A percentile compares a stretch with the other conserved stretches of the same genome.
phyloP scores from a whole-genome alignment of 37 sponge, comb jelly and placozoan genomes.

The Dysidea cf. avara region DNA sequence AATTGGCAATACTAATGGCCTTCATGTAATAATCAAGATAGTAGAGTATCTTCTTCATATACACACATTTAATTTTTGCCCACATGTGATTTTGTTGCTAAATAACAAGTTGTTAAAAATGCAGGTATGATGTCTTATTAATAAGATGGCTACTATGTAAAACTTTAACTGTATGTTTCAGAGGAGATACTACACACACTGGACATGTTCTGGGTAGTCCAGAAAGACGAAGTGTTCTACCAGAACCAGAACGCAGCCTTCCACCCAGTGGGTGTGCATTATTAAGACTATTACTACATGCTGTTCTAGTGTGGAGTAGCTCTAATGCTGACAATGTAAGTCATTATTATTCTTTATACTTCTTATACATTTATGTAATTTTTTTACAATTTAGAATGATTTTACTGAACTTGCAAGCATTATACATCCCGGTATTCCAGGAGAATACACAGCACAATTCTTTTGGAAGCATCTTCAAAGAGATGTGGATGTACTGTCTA shows the following conservation, averaged over 20 bases:
- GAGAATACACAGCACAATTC: conserved; percentile 32
- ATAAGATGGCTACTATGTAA: too few relatives aligned
- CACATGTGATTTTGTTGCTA: too few relatives aligned
- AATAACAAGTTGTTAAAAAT: too few relatives aligned
- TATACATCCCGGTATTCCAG: neutral
- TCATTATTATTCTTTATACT: too few relatives aligned
- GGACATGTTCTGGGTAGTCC: conserved; percentile 57
- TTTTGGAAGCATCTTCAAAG: conserved; percentile 53
- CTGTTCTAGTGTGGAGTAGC: conserved; percentile 46
- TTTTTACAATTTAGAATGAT: too few relatives aligned
- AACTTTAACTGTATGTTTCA: too few relatives aligned
- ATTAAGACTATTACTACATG: conserved; percentile 55
- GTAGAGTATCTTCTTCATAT: too few relatives aligned
- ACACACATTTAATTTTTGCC: too few relatives aligned
- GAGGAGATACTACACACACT: conserved; percentile 46
- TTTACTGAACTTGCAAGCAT: neutral
- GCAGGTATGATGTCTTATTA: too few relatives aligned
- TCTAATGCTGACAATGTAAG: conserved; percentile 17
- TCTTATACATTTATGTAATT: too few relatives aligned
- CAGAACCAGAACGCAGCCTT: conserved; percentile 46
- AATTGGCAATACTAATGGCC: too few relatives aligned
- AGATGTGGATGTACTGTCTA: conserved; percentile 35
- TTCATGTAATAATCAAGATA: too few relatives aligned
- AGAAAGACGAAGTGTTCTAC: conserved; percentile 17
- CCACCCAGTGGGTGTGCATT: conserved; percentile 47